Percentiles rank a stretch among this genome's conserved stretches.
phyloP scores from a whole-genome alignment of 1,140 invertebrate genomes.

The Mya arenaria region DNA sequence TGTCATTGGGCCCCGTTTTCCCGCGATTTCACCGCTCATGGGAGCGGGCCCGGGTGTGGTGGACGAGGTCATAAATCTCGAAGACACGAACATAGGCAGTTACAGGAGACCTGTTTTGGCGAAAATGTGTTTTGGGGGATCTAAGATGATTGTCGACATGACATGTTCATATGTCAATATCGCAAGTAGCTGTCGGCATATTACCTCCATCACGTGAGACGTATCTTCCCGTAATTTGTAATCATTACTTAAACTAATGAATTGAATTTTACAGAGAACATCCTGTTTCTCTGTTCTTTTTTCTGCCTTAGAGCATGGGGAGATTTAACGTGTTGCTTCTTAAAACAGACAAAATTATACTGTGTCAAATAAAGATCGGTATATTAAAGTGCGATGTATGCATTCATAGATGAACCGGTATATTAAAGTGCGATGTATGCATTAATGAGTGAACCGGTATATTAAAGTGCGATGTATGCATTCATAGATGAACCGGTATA shows the following conservation, averaged over 20 bases:
- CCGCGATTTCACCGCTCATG: conserved; percentile 40
- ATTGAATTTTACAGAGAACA: conserved; percentile 40
- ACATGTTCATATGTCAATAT: conserved; percentile 47
- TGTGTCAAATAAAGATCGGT: not conserved
- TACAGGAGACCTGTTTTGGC: conserved; percentile 26
- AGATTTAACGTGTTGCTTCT: not conserved
- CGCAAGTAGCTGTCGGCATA: conserved; percentile 4
- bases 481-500: not conserved
- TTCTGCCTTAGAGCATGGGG: not conserved
- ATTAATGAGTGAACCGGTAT: too few species aligned
- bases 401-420: not conserved
- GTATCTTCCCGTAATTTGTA: conserved; percentile 26
- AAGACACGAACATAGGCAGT: conserved; percentile 35
- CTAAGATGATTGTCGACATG: conserved; percentile 44
- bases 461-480: not conserved
- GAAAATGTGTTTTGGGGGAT: conserved; percentile 9
- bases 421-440: too few species aligned
- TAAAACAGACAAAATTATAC: not conserved
- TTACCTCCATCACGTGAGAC: conserved; percentile 20
- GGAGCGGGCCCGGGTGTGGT: conserved; percentile 13
- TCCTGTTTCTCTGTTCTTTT: not conserved
- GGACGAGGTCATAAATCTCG: conserved; percentile 47
- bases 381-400: not conserved
- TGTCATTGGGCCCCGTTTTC: conserved; percentile 32
- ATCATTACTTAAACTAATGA: conserved; percentile 52